Evolutionary conservation across 2,113 vertebrate species (phyloP), one percentile per base, ranked within the genome.

Genomic region (Aldabrachelys gigantea): DNA sequence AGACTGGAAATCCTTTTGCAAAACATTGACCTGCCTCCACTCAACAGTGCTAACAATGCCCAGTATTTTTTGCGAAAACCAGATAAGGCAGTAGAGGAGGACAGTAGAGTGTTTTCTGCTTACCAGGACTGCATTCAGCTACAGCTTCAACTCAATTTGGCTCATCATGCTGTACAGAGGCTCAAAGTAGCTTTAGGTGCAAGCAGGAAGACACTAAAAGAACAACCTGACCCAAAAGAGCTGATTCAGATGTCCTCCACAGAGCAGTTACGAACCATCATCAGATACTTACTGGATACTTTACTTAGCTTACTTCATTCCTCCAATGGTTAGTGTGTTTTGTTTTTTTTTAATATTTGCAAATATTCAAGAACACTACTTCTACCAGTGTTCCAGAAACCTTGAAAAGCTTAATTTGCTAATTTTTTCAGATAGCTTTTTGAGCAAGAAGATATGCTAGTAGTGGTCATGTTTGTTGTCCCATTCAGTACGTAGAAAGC

Each of bases 51-150:
- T 85, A 99, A 99, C 96, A 99, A 99, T 12, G 99, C 99, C 44
- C 99, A 99, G 96, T 99, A 99, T 98, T 99, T 99, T 95, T 97
- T 99, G 95, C 97, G 99, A 52, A 99, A 99, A 95, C 99, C 99
- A 4, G 99, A 99, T 98, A 99, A 99, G 93, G 99, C 99, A 41
- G 99, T 99, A 31, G 99, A 99, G 93, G 99, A 99, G 98, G 99
- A 99, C 91, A 99, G 99, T 92, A 98, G 99, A 25, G 99, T 99
- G 6, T 99, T 99, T 98, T 99, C 99, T 44, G 99, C 99, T 85
- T 99, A 99, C 96, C 99, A 99, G 95, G 99, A 99, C 97, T 99
- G 99, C 97, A 99, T 99, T 97, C 99, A 99, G 97, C 98, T 99
- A 57, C 99, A 99, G 93, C 99, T 99, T 94, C 99, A 99, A 72